These are phyloP conservation scores for Eulemur albifrons DNA, from an alignment of 2,797 vertebrate species.

Conservation along the genomic window DNA sequence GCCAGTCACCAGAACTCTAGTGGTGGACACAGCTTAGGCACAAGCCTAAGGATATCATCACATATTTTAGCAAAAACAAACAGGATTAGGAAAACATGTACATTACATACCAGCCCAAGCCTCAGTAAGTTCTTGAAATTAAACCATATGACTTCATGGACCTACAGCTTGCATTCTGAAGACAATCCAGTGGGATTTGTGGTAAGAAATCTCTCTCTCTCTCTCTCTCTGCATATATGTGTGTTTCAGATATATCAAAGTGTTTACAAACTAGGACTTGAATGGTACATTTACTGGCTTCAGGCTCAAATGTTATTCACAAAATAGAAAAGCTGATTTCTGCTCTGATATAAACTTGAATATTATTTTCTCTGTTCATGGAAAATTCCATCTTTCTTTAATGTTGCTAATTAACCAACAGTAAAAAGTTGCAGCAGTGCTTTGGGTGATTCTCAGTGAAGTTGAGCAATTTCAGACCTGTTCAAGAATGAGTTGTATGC, in stretches of 20 bases:
- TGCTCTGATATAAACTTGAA: background rate
- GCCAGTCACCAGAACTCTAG: background rate
- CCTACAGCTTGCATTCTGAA: background rate
- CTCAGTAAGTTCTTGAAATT: background rate
- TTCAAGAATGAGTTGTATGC: background rate
- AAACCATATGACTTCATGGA: background rate
- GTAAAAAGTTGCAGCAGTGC: background rate
- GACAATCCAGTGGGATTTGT: background rate
- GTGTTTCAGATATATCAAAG: background rate
- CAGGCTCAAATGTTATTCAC: background rate
- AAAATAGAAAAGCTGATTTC: slow-evolving; percentile 30
- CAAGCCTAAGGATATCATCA: background rate
- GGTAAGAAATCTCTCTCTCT: background rate
- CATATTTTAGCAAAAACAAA: background rate
- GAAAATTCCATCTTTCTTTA: background rate
- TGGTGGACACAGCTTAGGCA: background rate
- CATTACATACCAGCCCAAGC: background rate
- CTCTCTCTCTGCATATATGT: background rate
- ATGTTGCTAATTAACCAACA: background rate
- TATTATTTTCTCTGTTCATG: background rate
- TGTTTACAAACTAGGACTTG: background rate
- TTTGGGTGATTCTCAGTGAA: background rate
- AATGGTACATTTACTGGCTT: background rate
- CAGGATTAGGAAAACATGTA: background rate
- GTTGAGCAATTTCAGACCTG: background rate